phyloP scores from a whole-genome alignment of 2,113 vertebrate species.

The Aplodontia rufa region DNA sequence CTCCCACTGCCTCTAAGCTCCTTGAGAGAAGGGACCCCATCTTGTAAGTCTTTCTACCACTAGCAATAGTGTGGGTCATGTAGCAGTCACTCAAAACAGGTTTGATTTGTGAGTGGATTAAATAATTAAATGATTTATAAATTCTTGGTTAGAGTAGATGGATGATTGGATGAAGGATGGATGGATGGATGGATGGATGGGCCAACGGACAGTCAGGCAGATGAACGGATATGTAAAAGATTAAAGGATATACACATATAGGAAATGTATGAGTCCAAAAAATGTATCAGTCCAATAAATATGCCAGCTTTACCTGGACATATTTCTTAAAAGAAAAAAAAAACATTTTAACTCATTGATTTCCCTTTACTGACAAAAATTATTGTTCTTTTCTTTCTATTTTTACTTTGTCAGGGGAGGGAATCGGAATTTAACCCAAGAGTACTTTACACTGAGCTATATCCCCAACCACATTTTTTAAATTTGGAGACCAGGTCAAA shows the following conservation, averaged over 20 bases:
- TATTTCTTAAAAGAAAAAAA: background rate
- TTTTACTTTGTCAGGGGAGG: too few species aligned
- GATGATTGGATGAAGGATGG: background rate
- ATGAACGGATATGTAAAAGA: background rate
- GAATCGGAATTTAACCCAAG: too few species aligned
- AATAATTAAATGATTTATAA: background rate
- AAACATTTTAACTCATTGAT: background rate
- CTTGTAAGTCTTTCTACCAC: background rate
- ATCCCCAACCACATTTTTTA: too few species aligned
- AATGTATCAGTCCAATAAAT: background rate
- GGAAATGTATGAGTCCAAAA: background rate
- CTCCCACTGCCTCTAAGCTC: background rate
- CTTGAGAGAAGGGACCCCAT: background rate
- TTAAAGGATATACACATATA: background rate
- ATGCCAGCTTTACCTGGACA: background rate
- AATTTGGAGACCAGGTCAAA: too few species aligned
- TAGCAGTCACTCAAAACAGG: background rate
- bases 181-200: background rate
- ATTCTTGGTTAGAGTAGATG: background rate
- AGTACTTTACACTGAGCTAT: too few species aligned
- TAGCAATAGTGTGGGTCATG: background rate
- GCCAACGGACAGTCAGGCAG: background rate
- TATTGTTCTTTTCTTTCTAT: background rate
- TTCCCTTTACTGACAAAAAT: constrained; percentile 37
- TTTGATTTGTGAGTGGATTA: background rate